These are phyloP conservation scores for Macrophya annulata DNA, from an alignment of 2,888 invertebrate species.

Conservation along the genomic window DNA sequence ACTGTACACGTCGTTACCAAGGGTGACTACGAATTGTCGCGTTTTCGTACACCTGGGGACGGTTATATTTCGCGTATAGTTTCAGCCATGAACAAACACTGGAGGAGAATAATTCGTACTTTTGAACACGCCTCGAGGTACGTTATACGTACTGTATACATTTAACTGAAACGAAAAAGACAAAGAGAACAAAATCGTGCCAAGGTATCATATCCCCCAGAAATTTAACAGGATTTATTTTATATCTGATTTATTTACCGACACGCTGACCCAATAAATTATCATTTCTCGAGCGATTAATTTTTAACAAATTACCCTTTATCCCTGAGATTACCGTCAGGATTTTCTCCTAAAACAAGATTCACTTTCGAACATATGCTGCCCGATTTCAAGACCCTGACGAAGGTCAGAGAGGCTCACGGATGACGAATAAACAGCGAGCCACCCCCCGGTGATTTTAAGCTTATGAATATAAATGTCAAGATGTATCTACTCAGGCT, in stretches of 20 bases:
- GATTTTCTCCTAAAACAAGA: slow-evolving; percentile 3
- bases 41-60: slow-evolving; percentile 7
- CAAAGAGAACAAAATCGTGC: not conserved
- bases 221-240: not conserved
- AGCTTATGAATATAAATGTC: slow-evolving; percentile 11
- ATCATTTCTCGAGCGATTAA: not conserved
- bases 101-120: not conserved
- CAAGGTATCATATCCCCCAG: not conserved
- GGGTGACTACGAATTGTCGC: not conserved
- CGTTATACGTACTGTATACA: not conserved
- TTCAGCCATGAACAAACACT: not conserved
- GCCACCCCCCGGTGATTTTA: slow-evolving; percentile 22
- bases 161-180: not conserved
- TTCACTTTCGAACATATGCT: slow-evolving; percentile 16
- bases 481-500: not conserved
- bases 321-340: slow-evolving; percentile 22
- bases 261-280: not conserved
- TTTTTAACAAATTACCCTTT: not conserved
- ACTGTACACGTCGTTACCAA: not conserved
- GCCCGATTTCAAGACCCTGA: slow-evolving; percentile 18
- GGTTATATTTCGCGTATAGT: slow-evolving; percentile 16
- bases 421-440: slow-evolving; percentile 35
- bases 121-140: not conserved
- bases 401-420: slow-evolving; percentile 33
- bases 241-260: not conserved